Evolutionary conservation across 2,888 invertebrate species (phyloP), one percentile per base, ranked within the genome.

Genomic region (Xanthorhoe spadicearia): DNA sequence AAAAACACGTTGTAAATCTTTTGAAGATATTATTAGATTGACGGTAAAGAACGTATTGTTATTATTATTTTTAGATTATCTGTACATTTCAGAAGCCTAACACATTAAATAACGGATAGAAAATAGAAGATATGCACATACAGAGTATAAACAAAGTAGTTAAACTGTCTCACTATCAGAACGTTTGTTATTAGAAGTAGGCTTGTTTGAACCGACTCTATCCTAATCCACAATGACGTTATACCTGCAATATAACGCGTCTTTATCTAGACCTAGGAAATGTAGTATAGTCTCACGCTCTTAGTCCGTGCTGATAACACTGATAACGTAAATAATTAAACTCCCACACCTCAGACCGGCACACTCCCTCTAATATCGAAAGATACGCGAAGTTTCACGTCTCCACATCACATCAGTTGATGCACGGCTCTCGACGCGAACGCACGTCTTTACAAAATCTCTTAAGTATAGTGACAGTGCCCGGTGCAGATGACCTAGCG

Each of bases 311-410:
- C 65, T 65, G 74, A 75, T 73, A 43, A 13, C 61, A 68, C 68
- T 74, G 76, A 76, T 76, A 76, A 71, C 61, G 61, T 35, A 69
- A 69, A 68, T 71, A 71, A 72, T 72, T 70, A 72, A 66, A 71
- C 70, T 56, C 72, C 73, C 67, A 73, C 72, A 63, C 48, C 7
- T 32, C 51, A 66, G 52, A 49, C 68, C 70, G 68, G 60, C 59
- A 48, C 18, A 28, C 69, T 64, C 54, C 65, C 57, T 62, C 63
- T 49, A 15, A 35, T 53, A 64, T 63, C 15, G 46, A n/a, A 9
- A 66, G 62, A 63, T 66, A 62, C 46, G 19, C 50, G 50, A 32
- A 32, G 32, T 32, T 32, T 32, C 7, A 43, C 15, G 32, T 9
- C 38, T 58, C 18, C 61, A 49, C 49, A 49, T 67, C 61, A 49